Conservation (phyloP, 2,888 invertebrate species). For the Scaptomyza cyrtandrae region DNA sequence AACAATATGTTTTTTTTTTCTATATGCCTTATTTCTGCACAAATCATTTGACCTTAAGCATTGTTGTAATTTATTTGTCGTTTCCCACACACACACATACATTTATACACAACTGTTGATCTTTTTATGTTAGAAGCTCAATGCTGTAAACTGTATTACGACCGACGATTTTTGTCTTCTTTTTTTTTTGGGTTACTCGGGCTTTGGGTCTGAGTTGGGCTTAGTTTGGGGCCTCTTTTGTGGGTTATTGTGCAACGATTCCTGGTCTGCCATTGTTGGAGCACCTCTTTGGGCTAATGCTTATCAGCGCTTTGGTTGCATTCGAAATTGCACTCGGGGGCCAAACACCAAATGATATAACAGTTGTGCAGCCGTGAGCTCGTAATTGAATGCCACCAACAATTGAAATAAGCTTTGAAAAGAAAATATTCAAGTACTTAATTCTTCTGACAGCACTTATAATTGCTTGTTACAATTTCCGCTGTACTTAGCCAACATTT, state of each 20-base stretch:
- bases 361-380: constrained; percentile 9
- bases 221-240: constrained; percentile 48
- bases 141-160: constrained; percentile 72
- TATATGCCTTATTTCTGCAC: constrained; percentile 79
- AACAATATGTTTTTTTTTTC: constrained; percentile 75
- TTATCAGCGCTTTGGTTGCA: constrained; percentile 53
- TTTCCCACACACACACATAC: constrained; percentile 69
- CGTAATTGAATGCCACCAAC: constrained; percentile 29
- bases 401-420: not conserved
- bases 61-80: constrained; percentile 79
- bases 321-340: constrained; percentile 31
- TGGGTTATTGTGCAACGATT: constrained; percentile 67
- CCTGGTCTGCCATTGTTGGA: constrained; percentile 58
- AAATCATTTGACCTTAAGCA: constrained; percentile 79
- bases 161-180: constrained; percentile 49
- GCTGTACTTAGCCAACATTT: constrained; percentile 1
- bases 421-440: constrained; percentile 10
- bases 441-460: constrained; percentile 17
- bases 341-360: constrained; percentile 40
- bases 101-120: constrained; percentile 21
- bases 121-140: constrained; percentile 58
- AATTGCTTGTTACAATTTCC: constrained; percentile 13
- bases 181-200: constrained; percentile 46
- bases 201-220: constrained; percentile 44
- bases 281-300: constrained; percentile 36